These are phyloP conservation scores for Lithosia quadra DNA, from an alignment of 2,888 invertebrate species.

Conservation along the genomic window DNA sequence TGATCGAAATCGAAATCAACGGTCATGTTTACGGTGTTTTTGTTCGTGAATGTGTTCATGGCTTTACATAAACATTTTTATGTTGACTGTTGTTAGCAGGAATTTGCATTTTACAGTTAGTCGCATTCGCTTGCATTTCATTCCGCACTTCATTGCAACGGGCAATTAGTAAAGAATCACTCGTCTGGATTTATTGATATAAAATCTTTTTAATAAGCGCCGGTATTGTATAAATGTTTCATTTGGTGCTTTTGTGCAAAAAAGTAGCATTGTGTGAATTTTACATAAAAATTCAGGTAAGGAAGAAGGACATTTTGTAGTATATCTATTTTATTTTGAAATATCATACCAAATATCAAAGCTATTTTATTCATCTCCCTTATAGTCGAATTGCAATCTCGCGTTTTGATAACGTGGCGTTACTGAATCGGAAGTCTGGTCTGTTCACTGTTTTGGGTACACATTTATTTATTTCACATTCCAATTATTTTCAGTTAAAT, in stretches of 20 bases:
- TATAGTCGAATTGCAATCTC: too few relatives aligned
- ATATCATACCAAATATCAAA: too few relatives aligned
- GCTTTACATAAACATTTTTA: constrained; percentile 73
- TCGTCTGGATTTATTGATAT: constrained; percentile 73
- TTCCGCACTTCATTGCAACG: constrained; percentile 67
- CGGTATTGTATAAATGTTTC: background rate
- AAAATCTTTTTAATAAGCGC: background rate
- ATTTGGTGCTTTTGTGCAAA: too few relatives aligned
- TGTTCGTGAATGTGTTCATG: background rate
- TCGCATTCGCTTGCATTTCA: constrained; percentile 61
- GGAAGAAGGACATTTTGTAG: too few relatives aligned
- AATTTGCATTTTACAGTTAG: constrained; percentile 68
- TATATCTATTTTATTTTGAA: too few relatives aligned
- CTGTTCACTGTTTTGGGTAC: background rate
- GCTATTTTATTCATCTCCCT: too few relatives aligned
- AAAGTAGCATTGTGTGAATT: background rate
- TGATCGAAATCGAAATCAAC: background rate
- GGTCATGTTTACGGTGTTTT: background rate
- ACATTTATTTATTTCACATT: background rate
- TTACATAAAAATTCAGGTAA: background rate
- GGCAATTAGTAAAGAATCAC: constrained; percentile 81
- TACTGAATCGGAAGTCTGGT: too few relatives aligned
- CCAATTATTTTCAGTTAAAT: background rate
- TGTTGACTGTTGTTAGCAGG: constrained; percentile 58
- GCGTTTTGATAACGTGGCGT: too few relatives aligned